These are phyloP conservation scores for Stenotaenia linearis DNA, from an alignment of 2,888 invertebrate species.

Conservation along the genomic window DNA sequence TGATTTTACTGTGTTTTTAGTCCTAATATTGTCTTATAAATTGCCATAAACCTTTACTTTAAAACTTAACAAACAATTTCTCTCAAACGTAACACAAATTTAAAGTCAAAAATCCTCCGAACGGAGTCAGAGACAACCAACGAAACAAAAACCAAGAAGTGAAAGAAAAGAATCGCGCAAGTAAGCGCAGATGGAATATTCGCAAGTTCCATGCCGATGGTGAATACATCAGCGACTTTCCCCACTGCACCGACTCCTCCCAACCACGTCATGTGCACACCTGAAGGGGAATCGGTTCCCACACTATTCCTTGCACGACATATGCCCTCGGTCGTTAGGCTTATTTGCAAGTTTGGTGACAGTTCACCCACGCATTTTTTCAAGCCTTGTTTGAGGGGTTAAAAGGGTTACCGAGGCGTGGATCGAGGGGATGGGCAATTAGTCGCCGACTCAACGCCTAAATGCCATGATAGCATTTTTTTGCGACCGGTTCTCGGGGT, in stretches of 20 bases:
- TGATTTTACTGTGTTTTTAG: too few relatives aligned
- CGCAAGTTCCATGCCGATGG: background rate
- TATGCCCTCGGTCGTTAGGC: background rate
- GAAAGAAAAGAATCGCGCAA: too few relatives aligned
- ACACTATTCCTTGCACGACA: background rate
- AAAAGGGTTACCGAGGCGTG: background rate
- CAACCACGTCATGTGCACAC: background rate
- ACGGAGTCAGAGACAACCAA: too few relatives aligned
- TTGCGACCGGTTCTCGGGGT: too few relatives aligned
- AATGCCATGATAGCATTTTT: background rate
- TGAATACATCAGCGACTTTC: background rate
- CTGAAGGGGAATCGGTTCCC: background rate
- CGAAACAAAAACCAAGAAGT: too few relatives aligned
- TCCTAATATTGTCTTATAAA: too few relatives aligned
- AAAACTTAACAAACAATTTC: too few relatives aligned
- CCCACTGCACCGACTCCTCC: background rate
- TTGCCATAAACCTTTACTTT: too few relatives aligned
- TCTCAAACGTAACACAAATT: too few relatives aligned
- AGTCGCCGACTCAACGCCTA: background rate
- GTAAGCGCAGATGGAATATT: background rate
- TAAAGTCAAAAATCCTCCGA: too few relatives aligned
- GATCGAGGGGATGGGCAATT: background rate
- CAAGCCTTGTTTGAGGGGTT: background rate
- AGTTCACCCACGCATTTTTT: background rate
- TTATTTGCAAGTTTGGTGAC: background rate